phyloP scores from a whole-genome alignment of 2,888 invertebrate species.

The Andrena camellia region DNA sequence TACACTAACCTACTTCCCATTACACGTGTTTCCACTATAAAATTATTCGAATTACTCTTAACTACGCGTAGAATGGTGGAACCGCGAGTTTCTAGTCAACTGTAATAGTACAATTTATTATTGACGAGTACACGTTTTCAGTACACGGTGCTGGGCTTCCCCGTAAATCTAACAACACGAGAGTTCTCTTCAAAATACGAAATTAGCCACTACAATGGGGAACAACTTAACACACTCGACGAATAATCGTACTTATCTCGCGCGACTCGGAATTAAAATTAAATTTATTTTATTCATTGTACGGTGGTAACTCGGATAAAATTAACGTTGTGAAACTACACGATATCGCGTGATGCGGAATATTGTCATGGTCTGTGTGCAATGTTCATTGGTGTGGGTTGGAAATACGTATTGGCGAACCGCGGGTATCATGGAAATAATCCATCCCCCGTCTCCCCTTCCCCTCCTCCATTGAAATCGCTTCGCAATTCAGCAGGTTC shows the following conservation, averaged over 20 bases:
- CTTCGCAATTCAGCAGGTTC: slow-evolving; percentile 7
- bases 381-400: not conserved
- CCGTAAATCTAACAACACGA: not conserved
- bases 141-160: not conserved
- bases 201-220: not conserved
- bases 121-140: not conserved
- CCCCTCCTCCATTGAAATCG: slow-evolving; percentile 4
- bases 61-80: too few relatives aligned
- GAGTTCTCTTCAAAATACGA: not conserved
- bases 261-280: not conserved
- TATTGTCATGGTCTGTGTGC: not conserved
- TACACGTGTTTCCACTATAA: too few relatives aligned
- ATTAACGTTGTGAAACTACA: not conserved
- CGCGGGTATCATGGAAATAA: not conserved
- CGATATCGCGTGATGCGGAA: not conserved
- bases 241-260: not conserved
- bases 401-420: slow-evolving; percentile 7
- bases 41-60: too few relatives aligned
- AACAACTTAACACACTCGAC: not conserved
- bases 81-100: not conserved
- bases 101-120: not conserved
- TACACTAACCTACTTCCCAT: too few relatives aligned
- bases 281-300: slow-evolving; percentile 8
- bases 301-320: not conserved
- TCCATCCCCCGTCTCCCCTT: not conserved